These are phyloP conservation scores for Chelon labrosus DNA, from an alignment of 2,797 vertebrate species.

Conservation along the genomic window DNA sequence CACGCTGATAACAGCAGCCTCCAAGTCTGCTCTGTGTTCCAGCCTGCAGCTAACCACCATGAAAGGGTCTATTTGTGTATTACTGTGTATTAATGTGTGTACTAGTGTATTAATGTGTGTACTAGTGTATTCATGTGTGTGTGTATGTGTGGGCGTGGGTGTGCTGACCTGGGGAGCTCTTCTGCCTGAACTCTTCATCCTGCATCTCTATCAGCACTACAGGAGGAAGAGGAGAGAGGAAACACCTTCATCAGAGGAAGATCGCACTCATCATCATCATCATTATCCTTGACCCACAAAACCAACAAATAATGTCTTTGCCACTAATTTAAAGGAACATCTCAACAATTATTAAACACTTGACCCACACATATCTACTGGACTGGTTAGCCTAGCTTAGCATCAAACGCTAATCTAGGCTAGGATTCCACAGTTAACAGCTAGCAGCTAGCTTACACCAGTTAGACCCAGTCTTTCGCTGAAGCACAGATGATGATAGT, in stretches of 20 bases:
- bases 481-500: neutral
- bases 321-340: too few relatives aligned
- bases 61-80: neutral
- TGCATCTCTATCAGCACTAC: conserved; percentile 90
- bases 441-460: too few relatives aligned
- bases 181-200: conserved; percentile 89
- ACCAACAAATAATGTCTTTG: too few relatives aligned
- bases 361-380: too few relatives aligned
- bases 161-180: conserved; percentile 86
- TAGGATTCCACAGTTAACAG: neutral
- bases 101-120: neutral
- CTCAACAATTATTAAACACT: too few relatives aligned
- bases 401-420: neutral
- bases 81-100: neutral
- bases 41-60: too few relatives aligned
- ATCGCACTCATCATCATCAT: neutral
- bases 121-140: neutral
- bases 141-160: conserved; percentile 22
- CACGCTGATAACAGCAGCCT: too few relatives aligned
- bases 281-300: too few relatives aligned
- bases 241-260: conserved; percentile 49
- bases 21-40: too few relatives aligned
- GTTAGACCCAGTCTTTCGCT: too few relatives aligned
- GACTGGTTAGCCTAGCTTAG: neutral
- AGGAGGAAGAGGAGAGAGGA: conserved; percentile 66